Percentiles rank a stretch among this genome's conserved stretches.
Evolutionary conservation across 2,113 vertebrate genomes (phyloP).

Genomic region (Triplophysa tibetana): DNA sequence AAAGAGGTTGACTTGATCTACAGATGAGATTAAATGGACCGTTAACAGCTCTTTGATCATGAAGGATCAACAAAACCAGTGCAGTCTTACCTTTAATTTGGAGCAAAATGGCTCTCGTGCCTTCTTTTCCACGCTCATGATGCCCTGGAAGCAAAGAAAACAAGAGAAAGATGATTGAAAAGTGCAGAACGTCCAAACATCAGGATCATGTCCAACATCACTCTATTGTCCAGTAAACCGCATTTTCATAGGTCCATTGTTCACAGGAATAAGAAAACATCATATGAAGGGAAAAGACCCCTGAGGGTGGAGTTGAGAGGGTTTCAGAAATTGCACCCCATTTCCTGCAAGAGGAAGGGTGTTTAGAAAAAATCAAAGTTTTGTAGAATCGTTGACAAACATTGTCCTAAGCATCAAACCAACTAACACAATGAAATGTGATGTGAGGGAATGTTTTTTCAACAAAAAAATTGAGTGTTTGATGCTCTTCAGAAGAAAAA

Average conservation of each 20-base stretch:
- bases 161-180: neutral
- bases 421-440: neutral
- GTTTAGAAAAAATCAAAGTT: conserved; percentile 38
- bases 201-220: neutral
- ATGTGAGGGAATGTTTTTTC: neutral
- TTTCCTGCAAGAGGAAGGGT: conserved; percentile 46
- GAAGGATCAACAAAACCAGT: neutral
- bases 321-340: conserved; percentile 27
- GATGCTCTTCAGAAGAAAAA: neutral
- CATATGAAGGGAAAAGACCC: conserved; percentile 24
- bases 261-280: conserved; percentile 22
- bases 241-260: conserved; percentile 24
- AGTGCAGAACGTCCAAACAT: neutral
- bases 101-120: conserved; percentile 64
- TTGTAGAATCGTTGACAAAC: conserved; percentile 3
- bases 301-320: conserved; percentile 17
- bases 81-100: conserved; percentile 72
- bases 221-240: conserved; percentile 2
- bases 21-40: neutral
- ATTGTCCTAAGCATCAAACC: no score
- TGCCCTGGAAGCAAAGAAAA: conserved; percentile 39
- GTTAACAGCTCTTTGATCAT: neutral
- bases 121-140: conserved; percentile 71
- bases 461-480: neutral
- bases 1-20: neutral